Evolutionary conservation across 2,113 vertebrate genomes (phyloP).

Genomic region (Helogale parvula): DNA sequence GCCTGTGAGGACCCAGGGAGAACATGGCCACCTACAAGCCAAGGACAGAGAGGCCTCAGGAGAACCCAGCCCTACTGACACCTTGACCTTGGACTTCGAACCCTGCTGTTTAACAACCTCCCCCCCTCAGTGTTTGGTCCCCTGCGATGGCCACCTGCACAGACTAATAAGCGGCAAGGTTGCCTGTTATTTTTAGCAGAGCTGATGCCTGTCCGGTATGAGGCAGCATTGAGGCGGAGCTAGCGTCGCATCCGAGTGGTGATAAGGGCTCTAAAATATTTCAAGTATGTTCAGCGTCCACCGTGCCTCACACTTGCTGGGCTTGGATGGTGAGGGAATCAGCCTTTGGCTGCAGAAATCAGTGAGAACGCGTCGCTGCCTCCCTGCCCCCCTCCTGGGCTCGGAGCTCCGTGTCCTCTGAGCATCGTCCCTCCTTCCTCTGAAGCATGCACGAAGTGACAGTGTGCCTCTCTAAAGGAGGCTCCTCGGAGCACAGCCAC

Average conservation of each 20-base stretch:
- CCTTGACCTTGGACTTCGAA: background rate
- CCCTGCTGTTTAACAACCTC: too few species aligned
- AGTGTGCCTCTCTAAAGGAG: too few species aligned
- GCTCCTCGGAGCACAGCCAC: background rate
- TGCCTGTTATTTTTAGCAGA: background rate
- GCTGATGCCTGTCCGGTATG: background rate
- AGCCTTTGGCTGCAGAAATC: background rate
- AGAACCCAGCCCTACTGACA: background rate
- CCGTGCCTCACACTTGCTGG: background rate
- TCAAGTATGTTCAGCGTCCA: background rate
- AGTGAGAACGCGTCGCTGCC: fast-evolving
- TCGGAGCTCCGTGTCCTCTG: background rate
- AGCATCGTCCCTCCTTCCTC: background rate
- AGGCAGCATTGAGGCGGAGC: background rate
- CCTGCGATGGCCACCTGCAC: background rate
- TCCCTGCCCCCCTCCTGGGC: too few species aligned
- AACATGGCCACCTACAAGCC: background rate
- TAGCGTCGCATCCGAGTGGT: background rate
- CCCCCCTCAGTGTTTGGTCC: fast-evolving
- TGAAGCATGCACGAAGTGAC: background rate
- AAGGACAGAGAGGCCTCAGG: background rate
- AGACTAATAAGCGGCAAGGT: background rate
- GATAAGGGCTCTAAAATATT: background rate
- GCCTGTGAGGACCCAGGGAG: background rate
- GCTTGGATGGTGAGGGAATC: background rate